Base-by-base conservation (phyloP, 2,888 invertebrate species). In the Hipparchia semele region DNA sequence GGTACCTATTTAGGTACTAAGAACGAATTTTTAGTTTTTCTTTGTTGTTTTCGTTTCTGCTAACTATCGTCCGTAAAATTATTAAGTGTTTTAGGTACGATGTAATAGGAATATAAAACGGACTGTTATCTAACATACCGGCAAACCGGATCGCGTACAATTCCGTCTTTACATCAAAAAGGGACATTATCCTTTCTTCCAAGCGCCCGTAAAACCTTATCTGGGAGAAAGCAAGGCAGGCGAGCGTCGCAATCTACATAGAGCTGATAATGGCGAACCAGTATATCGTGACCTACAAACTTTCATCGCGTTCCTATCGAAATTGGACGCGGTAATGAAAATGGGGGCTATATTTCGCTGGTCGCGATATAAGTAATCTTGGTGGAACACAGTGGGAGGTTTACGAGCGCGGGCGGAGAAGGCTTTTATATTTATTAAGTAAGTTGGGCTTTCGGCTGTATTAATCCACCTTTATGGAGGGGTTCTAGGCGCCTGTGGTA, bases 341-440 rank as follows among this genome's bases (percentile, higher is more conserved):
- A 84, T 83, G 79, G 84, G 80, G 90, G 74, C 85, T 88, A 77
- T 68, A 78, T 77, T 85, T 80, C 71, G 72, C 80, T 90, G 91
- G 92, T 79, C 79, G 80, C 81, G 89, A 87, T 90, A 88, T 88
- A 91, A 91, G 91, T 91, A 92, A 94, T 94, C 93, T 93, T 92
- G 87, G 86, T 86, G 85, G 86, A 89, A 90, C 89, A 85, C 87
- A 88, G 91, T 91, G 91, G 92, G 92, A 86, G 91, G 89, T 91
- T 93, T 93, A 92, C 88, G 92, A 90, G 78, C 86, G 80, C 87
- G 90, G 90, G 91, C 84, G 91, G 90, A 87, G 92, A 92, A 93
- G 90, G 92, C 94, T 94, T 94, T 94, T 94, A 94, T 94, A 94
- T 94, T 94, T 94, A 94, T 94, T 94, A 94, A 94, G 93, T 94